These are phyloP conservation scores for Linyphia triangularis DNA, from an alignment of 2,888 invertebrate genomes.

Conservation along the genomic window DNA sequence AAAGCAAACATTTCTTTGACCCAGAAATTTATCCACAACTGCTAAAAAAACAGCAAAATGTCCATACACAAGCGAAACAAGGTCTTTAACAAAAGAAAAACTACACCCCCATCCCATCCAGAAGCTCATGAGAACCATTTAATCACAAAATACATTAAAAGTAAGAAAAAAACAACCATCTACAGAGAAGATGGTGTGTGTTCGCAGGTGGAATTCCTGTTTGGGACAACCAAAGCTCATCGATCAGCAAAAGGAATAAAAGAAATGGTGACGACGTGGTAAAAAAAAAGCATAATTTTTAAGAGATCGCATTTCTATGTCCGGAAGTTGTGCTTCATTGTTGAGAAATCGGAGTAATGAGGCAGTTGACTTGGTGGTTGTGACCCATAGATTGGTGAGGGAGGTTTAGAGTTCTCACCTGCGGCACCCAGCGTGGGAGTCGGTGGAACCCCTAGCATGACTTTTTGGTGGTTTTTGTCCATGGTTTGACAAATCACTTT, in stretches of 20 bases:
- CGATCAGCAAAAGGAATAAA: conserved; percentile 40
- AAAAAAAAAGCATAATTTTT: conserved; percentile 33
- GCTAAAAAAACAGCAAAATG: neutral
- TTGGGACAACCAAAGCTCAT: conserved; percentile 14
- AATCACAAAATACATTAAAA: conserved; percentile 41
- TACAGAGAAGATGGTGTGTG: neutral
- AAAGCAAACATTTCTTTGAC: conserved; percentile 1
- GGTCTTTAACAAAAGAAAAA: conserved; percentile 8
- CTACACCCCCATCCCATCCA: conserved; percentile 29
- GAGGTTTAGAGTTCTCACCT: conserved; percentile 25
- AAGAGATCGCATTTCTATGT: conserved; percentile 47
- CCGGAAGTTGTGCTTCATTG: conserved; percentile 59
- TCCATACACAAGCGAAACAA: conserved; percentile 49
- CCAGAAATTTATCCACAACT: conserved; percentile 7
- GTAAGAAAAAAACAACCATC: conserved; percentile 10
- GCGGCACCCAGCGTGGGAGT: conserved; percentile 49
- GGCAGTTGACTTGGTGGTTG: conserved; percentile 46
- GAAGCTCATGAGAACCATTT: conserved; percentile 25
- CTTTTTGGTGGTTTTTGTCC: neutral
- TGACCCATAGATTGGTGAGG: neutral
- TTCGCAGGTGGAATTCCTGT: conserved; percentile 73
- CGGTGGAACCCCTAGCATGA: neutral
- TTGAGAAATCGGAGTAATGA: conserved; percentile 61
- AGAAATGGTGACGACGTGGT: conserved; percentile 19
- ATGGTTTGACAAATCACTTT: neutral